Evolutionary conservation across 2,888 invertebrate species (phyloP).

Genomic region (Tridacna crocea): DNA sequence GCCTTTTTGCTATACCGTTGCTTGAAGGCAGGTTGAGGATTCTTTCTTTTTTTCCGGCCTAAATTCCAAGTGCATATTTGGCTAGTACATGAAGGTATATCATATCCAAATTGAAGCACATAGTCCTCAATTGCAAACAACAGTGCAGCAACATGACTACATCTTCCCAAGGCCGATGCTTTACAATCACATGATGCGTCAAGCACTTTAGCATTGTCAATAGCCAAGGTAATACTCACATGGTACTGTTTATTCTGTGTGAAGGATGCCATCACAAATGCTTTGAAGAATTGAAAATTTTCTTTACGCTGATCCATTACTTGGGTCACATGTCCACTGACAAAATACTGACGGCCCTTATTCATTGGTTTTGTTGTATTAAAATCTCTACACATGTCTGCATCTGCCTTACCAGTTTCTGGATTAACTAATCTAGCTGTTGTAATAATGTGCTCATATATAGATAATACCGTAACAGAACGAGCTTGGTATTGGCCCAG

Average conservation of each 20-base stretch:
- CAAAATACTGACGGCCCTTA: background rate
- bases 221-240: conserved; percentile 2
- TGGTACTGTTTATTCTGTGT: conserved; percentile 22
- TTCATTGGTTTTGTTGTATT: background rate
- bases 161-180: conserved; percentile 39
- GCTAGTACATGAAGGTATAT: background rate
- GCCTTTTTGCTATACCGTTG: no score
- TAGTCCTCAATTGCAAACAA: conserved; percentile 14
- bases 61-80: background rate
- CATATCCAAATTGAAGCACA: no score
- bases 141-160: conserved; percentile 40
- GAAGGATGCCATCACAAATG: conserved; percentile 28
- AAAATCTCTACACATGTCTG: background rate
- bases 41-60: no score
- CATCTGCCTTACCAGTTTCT: no score
- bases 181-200: no score
- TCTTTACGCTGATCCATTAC: conserved; percentile 23
- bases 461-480: background rate
- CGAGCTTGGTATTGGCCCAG: no score
- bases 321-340: background rate
- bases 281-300: conserved; percentile 30
- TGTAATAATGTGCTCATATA: background rate
- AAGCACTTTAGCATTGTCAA: conserved; percentile 15
- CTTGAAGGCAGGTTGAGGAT: no score
- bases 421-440: background rate